phyloP scores from a whole-genome alignment of 2,797 vertebrate genomes.

The Benthosema pterotum region DNA sequence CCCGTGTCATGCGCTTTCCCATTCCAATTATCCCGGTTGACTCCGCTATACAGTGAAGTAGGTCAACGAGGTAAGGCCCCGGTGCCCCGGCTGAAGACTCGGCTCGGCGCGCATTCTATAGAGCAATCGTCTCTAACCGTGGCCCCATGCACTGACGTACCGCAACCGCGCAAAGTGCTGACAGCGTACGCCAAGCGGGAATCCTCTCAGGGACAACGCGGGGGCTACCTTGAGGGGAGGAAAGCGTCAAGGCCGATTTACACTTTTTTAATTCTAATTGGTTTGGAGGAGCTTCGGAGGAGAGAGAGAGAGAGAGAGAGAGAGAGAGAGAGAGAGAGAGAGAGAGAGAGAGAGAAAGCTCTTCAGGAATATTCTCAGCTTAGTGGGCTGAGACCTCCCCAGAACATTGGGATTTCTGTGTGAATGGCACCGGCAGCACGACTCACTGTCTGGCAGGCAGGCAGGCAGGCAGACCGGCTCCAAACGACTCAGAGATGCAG shows the following conservation, averaged over 20 bases:
- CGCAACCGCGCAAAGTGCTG: slow-evolving; percentile 19
- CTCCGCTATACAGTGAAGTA: too few relatives aligned
- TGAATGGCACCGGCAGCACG: slow-evolving; percentile 31
- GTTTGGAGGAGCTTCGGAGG: slow-evolving; percentile 43
- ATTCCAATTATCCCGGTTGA: too few relatives aligned
- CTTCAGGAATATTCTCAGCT: slow-evolving; percentile 62
- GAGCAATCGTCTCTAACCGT: too few relatives aligned
- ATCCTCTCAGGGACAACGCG: slow-evolving; percentile 27
- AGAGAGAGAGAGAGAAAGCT: too few relatives aligned
- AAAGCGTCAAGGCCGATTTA: slow-evolving; percentile 36
- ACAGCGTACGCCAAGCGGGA: slow-evolving; percentile 3
- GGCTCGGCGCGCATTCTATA: too few relatives aligned
- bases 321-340: too few relatives aligned
- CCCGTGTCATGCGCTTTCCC: too few relatives aligned
- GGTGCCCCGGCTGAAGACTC: too few relatives aligned
- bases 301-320: too few relatives aligned
- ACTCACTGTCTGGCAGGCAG: too few relatives aligned
- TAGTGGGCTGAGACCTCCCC: slow-evolving; percentile 40
- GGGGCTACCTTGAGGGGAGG: slow-evolving; percentile 39
- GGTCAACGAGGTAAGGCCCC: too few relatives aligned
- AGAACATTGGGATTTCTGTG: slow-evolving; percentile 59
- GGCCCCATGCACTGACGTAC: too few relatives aligned
- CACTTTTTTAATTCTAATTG: slow-evolving; percentile 61
- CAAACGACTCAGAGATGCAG: slow-evolving; percentile 9
- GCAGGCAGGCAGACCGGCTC: slow-evolving; percentile 24